Evolutionary conservation across 2,888 invertebrate species (phyloP), one percentile per base, ranked within the genome.

Genomic region (Prenolepis imparis): DNA sequence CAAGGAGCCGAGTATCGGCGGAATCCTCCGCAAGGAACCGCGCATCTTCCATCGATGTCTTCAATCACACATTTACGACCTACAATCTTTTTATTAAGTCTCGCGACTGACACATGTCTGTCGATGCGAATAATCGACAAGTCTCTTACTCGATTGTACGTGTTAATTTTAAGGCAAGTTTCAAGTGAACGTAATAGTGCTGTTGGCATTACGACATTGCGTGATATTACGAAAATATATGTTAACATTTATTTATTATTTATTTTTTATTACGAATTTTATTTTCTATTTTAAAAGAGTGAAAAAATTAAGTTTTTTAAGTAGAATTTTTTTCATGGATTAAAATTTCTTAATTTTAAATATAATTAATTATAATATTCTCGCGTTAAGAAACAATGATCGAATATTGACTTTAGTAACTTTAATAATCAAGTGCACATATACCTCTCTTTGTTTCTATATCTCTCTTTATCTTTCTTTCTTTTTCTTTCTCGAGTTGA

Each of bases 1-100:
- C 90, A 87, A 85, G 86, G 86, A 91, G 90, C 84, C 89, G 89
- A 90, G 89, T 91, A 89, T 88, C 89, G 90, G 82, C 84, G 84
- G 86, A 90, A 89, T 88, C 87, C 87, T 84, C 83, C 84, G 84
- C 87, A 87, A 89, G 90, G 87, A 90, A 90, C 84, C 67, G 70
- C 84, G 39, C 85, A 82, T 84, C 89, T 57, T 82, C 57, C 52
- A 39, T 28, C n/a, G 24, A 77, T 68, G 68, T 24, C 77, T 77
- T 77, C 70, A 55, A 77, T 77, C 77, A 77, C 55, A 55, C 70
- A 68, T 52, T 28, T 68, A 55, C 68, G 77, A 55, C 28, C 70
- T 48, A 64, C 39, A 68, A 77, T 77, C 77, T 77, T 77, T 77
- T 44, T 77, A 77, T 77, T 39, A 70, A 77, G 52, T 68, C 68